These are phyloP conservation scores for Phalera bucephala DNA, from an alignment of 2,888 invertebrate genomes.

Conservation along the genomic window DNA sequence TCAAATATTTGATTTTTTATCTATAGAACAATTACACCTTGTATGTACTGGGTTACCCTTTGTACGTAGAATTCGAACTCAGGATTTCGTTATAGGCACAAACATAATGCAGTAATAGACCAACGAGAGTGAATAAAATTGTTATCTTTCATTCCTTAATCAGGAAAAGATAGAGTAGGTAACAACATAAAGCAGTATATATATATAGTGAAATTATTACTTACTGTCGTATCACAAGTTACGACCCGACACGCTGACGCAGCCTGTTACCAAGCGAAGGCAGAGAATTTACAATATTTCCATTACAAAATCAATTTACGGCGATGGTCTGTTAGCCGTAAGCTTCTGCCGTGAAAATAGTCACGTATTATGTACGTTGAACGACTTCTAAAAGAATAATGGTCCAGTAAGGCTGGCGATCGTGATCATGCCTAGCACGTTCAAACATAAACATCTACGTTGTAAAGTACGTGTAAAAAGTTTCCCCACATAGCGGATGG, in stretches of 20 bases:
- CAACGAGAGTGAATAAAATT: no score
- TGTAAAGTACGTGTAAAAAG: no score
- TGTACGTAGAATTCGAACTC: no score
- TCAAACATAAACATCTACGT: conserved; percentile 21
- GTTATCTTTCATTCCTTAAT: no score
- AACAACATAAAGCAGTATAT: no score
- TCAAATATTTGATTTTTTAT: no score
- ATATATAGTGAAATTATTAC: conserved; percentile 33
- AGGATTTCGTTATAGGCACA: no score
- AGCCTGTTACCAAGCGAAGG: conserved; percentile 37
- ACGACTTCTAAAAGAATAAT: conserved; percentile 53
- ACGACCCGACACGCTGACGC: conserved; percentile 45
- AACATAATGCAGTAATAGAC: no score
- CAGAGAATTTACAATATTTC: conserved; percentile 71
- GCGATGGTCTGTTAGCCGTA: conserved; percentile 59
- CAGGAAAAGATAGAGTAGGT: not conserved
- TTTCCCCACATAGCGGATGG: no score
- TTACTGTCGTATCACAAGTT: conserved; percentile 32
- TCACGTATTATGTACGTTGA: conserved; percentile 66
- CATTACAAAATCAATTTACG: conserved; percentile 69
- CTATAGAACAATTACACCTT: no score
- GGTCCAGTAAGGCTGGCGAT: conserved; percentile 49
- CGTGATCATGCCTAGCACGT: conserved; percentile 29
- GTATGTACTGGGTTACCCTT: no score
- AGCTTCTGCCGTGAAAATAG: conserved; percentile 58